Percentiles rank a stretch among this genome's conserved stretches.
Conservation (phyloP, 2,888 invertebrate species). For the Hecatera dysodea region DNA sequence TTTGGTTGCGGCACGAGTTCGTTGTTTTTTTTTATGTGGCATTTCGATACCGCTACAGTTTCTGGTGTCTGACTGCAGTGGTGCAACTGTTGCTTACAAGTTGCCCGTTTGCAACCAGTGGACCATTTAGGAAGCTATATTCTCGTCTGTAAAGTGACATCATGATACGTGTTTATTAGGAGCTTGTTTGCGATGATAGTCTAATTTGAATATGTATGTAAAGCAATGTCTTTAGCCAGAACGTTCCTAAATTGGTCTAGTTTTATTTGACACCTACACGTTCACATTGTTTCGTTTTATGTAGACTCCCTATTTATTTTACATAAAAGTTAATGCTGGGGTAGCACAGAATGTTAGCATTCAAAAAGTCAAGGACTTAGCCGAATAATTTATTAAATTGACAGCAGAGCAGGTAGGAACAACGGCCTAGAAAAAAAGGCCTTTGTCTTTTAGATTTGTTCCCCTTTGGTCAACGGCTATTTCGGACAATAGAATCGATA, state of each 20-base stretch:
- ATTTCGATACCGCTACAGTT: too few relatives aligned
- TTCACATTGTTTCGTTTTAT: not conserved
- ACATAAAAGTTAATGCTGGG: slow-evolving; percentile 1
- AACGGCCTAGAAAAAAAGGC: slow-evolving; percentile 1
- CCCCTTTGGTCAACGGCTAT: not conserved
- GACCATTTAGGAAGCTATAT: slow-evolving; percentile 53
- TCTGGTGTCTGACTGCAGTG: too few relatives aligned
- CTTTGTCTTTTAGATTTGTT: not conserved
- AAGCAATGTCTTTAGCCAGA: slow-evolving; percentile 19
- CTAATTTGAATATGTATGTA: slow-evolving; percentile 28
- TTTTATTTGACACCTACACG: slow-evolving; percentile 30
- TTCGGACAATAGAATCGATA: slow-evolving; percentile 10
- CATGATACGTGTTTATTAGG: slow-evolving; percentile 54
- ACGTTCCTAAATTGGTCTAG: slow-evolving; percentile 15
- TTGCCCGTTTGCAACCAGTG: slow-evolving; percentile 38
- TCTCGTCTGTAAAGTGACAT: slow-evolving; percentile 45
- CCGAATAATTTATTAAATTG: not conserved
- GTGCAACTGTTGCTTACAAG: not conserved
- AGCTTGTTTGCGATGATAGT: slow-evolving; percentile 36
- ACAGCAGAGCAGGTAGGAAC: not conserved
- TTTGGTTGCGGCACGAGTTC: too few relatives aligned
- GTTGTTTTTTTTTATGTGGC: too few relatives aligned
- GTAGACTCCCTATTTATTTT: slow-evolving; percentile 7
- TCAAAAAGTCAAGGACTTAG: not conserved
- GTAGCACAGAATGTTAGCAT: not conserved